Conservation (phyloP, 2,113 vertebrate genomes). For the Morone saxatilis region DNA sequence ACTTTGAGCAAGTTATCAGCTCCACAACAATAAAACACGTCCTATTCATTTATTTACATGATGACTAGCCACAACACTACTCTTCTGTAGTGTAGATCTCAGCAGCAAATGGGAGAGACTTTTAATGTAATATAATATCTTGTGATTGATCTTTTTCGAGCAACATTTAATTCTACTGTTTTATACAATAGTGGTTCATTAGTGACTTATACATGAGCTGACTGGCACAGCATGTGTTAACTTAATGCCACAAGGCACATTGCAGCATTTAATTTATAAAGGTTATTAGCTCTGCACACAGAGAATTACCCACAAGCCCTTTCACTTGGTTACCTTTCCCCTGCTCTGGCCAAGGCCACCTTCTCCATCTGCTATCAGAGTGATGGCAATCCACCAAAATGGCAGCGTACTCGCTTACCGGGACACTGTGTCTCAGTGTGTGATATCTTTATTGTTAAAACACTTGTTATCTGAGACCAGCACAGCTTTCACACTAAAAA, state of each 20-base stretch:
- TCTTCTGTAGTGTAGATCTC: background rate
- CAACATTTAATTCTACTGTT: background rate
- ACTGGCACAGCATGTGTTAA: background rate
- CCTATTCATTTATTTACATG: conserved; percentile 9
- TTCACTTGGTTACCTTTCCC: conserved; percentile 67
- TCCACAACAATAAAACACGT: conserved; percentile 11
- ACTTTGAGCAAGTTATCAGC: conserved; percentile 25
- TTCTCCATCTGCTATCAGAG: conserved; percentile 60
- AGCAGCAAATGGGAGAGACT: background rate
- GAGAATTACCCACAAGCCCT: conserved; percentile 31
- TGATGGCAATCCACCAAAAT: conserved; percentile 27
- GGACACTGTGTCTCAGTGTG: conserved; percentile 58
- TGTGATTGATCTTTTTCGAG: background rate
- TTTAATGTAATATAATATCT: background rate
- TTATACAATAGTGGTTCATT: background rate
- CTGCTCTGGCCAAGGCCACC: conserved; percentile 68
- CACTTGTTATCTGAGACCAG: conserved; percentile 56
- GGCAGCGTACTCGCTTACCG: conserved; percentile 22
- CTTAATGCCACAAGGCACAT: background rate
- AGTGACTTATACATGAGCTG: background rate
- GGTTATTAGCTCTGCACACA: background rate
- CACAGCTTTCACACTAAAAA: conserved; percentile 6
- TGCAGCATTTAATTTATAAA: background rate
- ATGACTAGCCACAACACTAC: background rate
- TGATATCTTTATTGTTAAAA: conserved; percentile 61